Percentiles rank a stretch among this genome's conserved stretches.
Conservation (phyloP, 1,140 invertebrate genomes). For the Harlomillsia oculata region DNA sequence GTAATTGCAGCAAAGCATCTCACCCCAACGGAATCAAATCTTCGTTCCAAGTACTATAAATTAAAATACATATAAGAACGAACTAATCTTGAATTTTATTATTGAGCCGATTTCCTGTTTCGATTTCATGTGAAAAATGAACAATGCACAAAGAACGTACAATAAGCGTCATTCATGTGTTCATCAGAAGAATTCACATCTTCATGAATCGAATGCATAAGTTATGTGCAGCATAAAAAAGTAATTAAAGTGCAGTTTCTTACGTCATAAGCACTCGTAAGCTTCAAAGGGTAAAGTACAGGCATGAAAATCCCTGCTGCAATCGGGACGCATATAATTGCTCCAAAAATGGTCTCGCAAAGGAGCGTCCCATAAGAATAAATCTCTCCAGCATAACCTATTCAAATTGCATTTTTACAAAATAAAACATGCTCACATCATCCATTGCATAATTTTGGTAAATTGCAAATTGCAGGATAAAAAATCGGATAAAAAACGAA, state of each 20-base stretch:
- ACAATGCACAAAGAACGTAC: too few species aligned
- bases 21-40: slow-evolving; percentile 66
- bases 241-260: background rate
- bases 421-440: background rate
- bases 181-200: too few species aligned
- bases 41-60: slow-evolving; percentile 59
- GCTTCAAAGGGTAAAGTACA: slow-evolving; percentile 25
- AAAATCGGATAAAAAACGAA: background rate
- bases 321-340: slow-evolving; percentile 28
- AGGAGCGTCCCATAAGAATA: slow-evolving; percentile 30
- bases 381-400: slow-evolving; percentile 31
- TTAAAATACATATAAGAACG: too few species aligned
- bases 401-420: background rate
- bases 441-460: background rate
- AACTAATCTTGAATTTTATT: too few species aligned
- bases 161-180: too few species aligned
- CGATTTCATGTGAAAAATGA: too few species aligned
- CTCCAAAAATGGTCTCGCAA: slow-evolving; percentile 26
- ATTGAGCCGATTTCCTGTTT: too few species aligned
- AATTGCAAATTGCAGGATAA: background rate
- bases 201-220: too few species aligned
- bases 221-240: too few species aligned
- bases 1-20: slow-evolving; percentile 65
- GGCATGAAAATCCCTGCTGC: slow-evolving; percentile 29
- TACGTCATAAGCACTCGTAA: slow-evolving; percentile 35